Base-by-base conservation (phyloP, 2,888 invertebrate genomes). In the Meteorus cinctellus region DNA sequence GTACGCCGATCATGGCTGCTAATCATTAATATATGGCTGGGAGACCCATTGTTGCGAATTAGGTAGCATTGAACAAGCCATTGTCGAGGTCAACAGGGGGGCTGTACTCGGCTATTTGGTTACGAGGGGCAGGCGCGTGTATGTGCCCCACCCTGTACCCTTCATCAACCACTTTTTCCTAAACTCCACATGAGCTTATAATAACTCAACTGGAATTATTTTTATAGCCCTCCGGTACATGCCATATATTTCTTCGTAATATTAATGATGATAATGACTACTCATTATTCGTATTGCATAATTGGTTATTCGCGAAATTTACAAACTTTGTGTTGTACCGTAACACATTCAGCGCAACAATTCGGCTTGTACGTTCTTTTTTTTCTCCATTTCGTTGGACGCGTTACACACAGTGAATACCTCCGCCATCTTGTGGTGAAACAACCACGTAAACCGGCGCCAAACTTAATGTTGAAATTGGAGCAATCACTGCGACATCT, bases 11-110 rank as follows among this genome's bases (percentile, higher is more conserved):
- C 80, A 79, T 73, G 82, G 78, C 79, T 82, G 77, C 81, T 84
- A 83, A 85, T 84, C 86, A 87, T 87, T 87, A 87, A 86, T 85
- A 86, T 86, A 86, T 84, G 85, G 83, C 83, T 82, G 79, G 79
- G 80, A 80, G 79, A 83, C 81, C 84, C 83, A 86, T 87, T 87
- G 87, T 87, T 87, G 85, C 87, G 87, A 87, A 87, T 87, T 87
- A 87, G 87, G 85, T 84, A 81, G 84, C 84, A 86, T 85, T 85
- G 83, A 84, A 80, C 81, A 72, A 51, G 74, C 81, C 81, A 86
- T 87, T 87, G 87, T 87, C 82, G 79, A 75, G 80, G 79, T 80
- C 85, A 80, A 81, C 82, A 79, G 85, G 85, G 82, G 80, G 79
- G 75, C 74, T 72, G 67, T 72, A 41, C 36, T 34, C 45, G 36